phyloP scores from a whole-genome alignment of 2,113 vertebrate species.

The Pleuronectes platessa region DNA sequence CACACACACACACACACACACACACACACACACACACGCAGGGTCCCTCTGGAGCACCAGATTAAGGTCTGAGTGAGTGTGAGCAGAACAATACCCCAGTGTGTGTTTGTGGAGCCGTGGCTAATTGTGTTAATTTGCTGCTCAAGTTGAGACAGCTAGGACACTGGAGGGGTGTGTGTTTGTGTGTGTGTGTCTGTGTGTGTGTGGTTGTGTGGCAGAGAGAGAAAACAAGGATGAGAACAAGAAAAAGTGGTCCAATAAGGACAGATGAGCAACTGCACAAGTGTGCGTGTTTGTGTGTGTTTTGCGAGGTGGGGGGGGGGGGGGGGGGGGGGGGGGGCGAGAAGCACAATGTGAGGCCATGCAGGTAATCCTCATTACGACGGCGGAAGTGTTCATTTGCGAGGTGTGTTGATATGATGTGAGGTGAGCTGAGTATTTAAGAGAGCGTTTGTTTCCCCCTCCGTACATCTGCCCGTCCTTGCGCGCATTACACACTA shows the following conservation, averaged over 20 bases:
- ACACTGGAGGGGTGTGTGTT: slow-evolving; percentile 59
- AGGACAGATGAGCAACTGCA: slow-evolving; percentile 60
- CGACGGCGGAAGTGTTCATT: slow-evolving; percentile 63
- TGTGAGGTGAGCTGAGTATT: slow-evolving; percentile 59
- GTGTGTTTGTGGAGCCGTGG: slow-evolving; percentile 78
- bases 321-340: background rate
- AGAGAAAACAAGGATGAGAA: slow-evolving; percentile 64
- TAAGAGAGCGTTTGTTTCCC: slow-evolving; percentile 61
- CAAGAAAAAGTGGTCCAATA: slow-evolving; percentile 59
- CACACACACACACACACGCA: background rate
- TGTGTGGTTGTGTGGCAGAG: slow-evolving; percentile 15
- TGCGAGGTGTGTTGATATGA: slow-evolving; percentile 34
- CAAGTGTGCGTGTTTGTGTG: slow-evolving; percentile 19
- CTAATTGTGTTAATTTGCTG: slow-evolving; percentile 82
- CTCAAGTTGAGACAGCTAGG: slow-evolving; percentile 76
- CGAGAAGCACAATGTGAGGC: slow-evolving; percentile 65
- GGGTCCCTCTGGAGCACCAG: slow-evolving; percentile 68
- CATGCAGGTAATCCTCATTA: slow-evolving; percentile 76
- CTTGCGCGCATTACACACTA: slow-evolving; percentile 69
- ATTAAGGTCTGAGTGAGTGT: slow-evolving; percentile 78
- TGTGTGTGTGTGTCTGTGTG: slow-evolving; percentile 32
- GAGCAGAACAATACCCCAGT: slow-evolving; percentile 80
- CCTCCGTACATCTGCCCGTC: slow-evolving; percentile 63
- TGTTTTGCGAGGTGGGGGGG: slow-evolving; percentile 9
- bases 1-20: slow-evolving; percentile 11